Evolutionary conservation across 2,797 vertebrate genomes (phyloP).

Genomic region (Lacerta bilineata): DNA sequence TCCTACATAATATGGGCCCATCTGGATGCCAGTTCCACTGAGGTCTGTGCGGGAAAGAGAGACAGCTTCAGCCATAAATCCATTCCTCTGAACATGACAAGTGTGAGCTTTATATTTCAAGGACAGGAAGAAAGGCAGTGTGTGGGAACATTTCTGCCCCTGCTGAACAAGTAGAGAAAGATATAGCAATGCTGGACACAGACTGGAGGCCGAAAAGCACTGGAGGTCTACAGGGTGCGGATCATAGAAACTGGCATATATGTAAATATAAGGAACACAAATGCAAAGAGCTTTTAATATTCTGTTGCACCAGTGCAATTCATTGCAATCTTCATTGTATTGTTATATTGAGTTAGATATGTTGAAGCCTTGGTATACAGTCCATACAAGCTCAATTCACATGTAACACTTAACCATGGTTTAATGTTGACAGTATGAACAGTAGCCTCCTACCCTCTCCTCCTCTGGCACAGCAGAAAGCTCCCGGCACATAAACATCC

Average conservation of each 20-base stretch:
- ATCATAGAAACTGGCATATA: slow-evolving; percentile 45
- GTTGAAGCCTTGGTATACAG: not conserved
- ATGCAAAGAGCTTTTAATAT: fast-evolving
- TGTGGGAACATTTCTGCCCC: slow-evolving; percentile 75
- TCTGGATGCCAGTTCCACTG: slow-evolving; percentile 76
- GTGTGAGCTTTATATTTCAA: slow-evolving; percentile 74
- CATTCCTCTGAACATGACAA: slow-evolving; percentile 74
- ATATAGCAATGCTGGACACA: not conserved
- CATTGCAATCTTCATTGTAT: not conserved
- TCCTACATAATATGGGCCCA: slow-evolving; percentile 73
- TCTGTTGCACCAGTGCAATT: not conserved
- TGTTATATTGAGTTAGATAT: not conserved
- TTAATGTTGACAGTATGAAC: no score
- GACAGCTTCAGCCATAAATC: slow-evolving; percentile 76
- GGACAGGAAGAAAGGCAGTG: slow-evolving; percentile 72
- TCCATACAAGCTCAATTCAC: not conserved
- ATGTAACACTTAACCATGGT: not conserved
- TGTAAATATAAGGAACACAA: slow-evolving; percentile 18
- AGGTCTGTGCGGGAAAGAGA: slow-evolving; percentile 74
- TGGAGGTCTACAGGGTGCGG: slow-evolving; percentile 60
- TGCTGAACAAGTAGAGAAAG: slow-evolving; percentile 69
- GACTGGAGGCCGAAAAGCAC: slow-evolving; percentile 59
- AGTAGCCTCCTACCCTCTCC: not conserved
- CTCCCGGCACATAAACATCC: not conserved
- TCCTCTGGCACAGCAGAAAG: not conserved